Percentiles rank a stretch among this genome's conserved stretches.
phyloP scores from a whole-genome alignment of 2,888 invertebrate genomes.

The Plebejus argus region DNA sequence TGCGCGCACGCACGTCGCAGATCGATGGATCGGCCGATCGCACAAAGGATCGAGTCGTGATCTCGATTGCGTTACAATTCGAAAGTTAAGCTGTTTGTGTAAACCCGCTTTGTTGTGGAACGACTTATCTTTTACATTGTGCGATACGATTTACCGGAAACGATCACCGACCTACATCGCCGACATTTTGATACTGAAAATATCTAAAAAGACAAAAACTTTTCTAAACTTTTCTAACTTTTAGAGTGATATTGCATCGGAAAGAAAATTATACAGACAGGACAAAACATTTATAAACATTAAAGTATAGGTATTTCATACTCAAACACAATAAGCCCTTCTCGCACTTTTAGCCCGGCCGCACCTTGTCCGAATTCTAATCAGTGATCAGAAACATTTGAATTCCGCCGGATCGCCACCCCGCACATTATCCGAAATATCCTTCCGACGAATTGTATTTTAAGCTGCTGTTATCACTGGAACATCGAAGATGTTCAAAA shows the following conservation, averaged over 20 bases:
- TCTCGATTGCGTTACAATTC: slow-evolving; percentile 69
- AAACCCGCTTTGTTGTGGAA: slow-evolving; percentile 55
- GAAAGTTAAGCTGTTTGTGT: slow-evolving; percentile 67
- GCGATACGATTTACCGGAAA: neutral
- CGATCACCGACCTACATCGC: neutral
- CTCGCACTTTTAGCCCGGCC: no score
- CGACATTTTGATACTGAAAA: neutral
- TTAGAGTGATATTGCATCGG: neutral
- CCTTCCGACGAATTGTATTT: no score
- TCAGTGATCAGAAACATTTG: no score
- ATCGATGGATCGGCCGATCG: slow-evolving; percentile 77
- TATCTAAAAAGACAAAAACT: neutral
- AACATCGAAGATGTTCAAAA: no score
- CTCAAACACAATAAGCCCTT: no score
- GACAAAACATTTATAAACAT: neutral
- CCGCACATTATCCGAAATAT: no score
- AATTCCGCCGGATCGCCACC: no score
- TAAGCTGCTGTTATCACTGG: no score
- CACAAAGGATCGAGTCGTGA: slow-evolving; percentile 75
- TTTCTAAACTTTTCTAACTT: neutral
- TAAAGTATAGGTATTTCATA: no score
- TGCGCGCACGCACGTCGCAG: slow-evolving; percentile 70
- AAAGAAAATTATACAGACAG: neutral
- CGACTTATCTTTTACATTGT: neutral
- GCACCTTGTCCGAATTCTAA: no score